A percentile compares a stretch with the other conserved stretches of the same genome.
These are phyloP conservation scores for Pachycephus smyrnensis DNA, from an alignment of 2,888 invertebrate species.

Conservation along the genomic window DNA sequence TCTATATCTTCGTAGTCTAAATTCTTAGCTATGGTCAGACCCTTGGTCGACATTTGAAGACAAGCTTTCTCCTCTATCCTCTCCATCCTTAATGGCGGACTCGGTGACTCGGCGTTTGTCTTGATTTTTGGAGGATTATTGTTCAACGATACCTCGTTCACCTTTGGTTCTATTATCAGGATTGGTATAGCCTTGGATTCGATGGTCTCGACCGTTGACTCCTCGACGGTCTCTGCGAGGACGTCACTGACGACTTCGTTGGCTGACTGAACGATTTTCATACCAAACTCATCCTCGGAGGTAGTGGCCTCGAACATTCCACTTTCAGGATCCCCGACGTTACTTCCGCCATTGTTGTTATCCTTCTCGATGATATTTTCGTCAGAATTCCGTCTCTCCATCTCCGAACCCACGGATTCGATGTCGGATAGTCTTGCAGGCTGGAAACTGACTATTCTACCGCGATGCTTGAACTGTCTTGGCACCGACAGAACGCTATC, in stretches of 20 bases:
- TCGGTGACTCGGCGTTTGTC: slow-evolving; percentile 32
- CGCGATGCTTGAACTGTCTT: slow-evolving; percentile 61
- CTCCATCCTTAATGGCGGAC: slow-evolving; percentile 52
- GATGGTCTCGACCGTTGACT: slow-evolving; percentile 32
- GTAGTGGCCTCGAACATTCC: slow-evolving; percentile 46
- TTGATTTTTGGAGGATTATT: slow-evolving; percentile 23
- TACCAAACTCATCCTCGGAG: slow-evolving; percentile 59
- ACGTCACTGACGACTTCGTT: background rate
- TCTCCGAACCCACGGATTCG: slow-evolving; percentile 64
- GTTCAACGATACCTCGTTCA: background rate
- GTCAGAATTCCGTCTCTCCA: slow-evolving; percentile 63
- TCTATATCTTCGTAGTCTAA: slow-evolving; percentile 65
- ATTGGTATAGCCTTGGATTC: slow-evolving; percentile 58
- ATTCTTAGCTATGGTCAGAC: slow-evolving; percentile 62
- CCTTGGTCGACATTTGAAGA: slow-evolving; percentile 59
- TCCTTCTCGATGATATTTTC: slow-evolving; percentile 45
- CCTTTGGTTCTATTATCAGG: slow-evolving; percentile 47
- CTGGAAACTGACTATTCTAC: slow-evolving; percentile 62
- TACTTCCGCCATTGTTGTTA: slow-evolving; percentile 27
- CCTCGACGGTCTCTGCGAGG: slow-evolving; percentile 24
- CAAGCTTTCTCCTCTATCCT: slow-evolving; percentile 62
- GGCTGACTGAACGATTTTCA: slow-evolving; percentile 39
- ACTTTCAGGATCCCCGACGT: slow-evolving; percentile 24
- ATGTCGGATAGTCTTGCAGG: slow-evolving; percentile 63
- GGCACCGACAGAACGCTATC: slow-evolving; percentile 61